Percentiles rank a stretch among this genome's conserved stretches.
These are phyloP conservation scores for Sebastes ruberrimus DNA, from an alignment of 2,797 vertebrate genomes.

Conservation along the genomic window DNA sequence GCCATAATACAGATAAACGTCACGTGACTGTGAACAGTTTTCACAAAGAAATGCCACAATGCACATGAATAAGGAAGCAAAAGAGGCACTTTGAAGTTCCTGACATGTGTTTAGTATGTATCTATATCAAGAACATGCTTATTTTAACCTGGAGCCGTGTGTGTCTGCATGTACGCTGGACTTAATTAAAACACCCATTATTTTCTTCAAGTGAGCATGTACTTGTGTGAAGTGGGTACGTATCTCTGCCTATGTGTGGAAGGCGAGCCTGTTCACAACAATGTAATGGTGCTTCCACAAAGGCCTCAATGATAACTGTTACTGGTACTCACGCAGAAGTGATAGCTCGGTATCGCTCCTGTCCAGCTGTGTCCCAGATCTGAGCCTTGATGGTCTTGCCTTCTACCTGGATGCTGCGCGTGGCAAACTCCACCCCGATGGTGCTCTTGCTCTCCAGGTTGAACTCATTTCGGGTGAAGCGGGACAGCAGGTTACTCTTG, in stretches of 20 bases:
- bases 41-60: background rate
- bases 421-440: conserved; percentile 92
- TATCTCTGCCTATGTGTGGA: background rate
- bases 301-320: background rate
- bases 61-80: background rate
- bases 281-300: background rate
- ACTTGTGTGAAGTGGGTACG: background rate
- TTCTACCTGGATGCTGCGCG: conserved; percentile 90
- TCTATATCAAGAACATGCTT: background rate
- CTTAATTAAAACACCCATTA: background rate
- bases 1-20: background rate
- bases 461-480: conserved; percentile 92
- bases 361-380: conserved; percentile 89
- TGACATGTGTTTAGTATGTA: background rate
- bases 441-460: conserved; percentile 93
- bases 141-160: background rate
- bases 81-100: background rate
- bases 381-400: conserved; percentile 90
- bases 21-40: background rate
- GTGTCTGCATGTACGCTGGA: background rate
- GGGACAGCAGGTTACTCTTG: conserved; percentile 91
- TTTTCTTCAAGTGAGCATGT: background rate
- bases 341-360: conserved; percentile 90
- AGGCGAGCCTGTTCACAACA: background rate
- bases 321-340: conserved; percentile 87